Evolutionary conservation across 2,888 invertebrate species (phyloP), one percentile per base, ranked within the genome.

Genomic region (Stramonita haemastoma): DNA sequence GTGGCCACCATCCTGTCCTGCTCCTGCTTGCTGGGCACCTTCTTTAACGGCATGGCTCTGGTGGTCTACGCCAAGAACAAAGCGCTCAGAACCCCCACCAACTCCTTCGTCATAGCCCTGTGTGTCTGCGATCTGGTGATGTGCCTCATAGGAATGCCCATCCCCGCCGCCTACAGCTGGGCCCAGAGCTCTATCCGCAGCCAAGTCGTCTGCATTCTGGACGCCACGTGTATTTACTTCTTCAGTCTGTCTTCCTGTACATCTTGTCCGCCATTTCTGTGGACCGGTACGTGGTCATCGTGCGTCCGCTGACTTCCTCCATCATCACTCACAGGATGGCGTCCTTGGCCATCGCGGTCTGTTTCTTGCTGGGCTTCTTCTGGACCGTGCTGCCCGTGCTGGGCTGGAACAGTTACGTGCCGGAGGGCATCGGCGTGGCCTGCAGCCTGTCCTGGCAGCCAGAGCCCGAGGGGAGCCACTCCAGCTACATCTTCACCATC

Each of bases 201-300:
- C n/a, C 87, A 92, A 11, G 85, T 88, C 29, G 90, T 92, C 15
- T 95, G 95, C 89, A 90, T 91, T 32, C 90, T 93, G 29, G 93
- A 94, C 81, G 95, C 93, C 22, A 94, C 94, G 90, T 56, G 91
- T 15, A 93, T 94, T 19, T 94, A 93, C 88, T 93, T 93, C 70
- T 90, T 94, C 13, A 94, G 94, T 11, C 89, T 94, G 36, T 83
- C 93, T 2, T 92, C 93, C 91, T 95, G 90, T 94, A 94, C 86
- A 90, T 94, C n/a, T 90, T 95, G n/a, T 92, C 93, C 17, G 93
- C 94, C 1, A 93, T 95, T n/a, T 93, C 95, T 22, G 89, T 94
- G 4, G 94, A 94, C 89, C 91, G 94, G 19, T 95, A 94, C 90
- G 91, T 94, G 22, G 93, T 94, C 46, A 95, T 95, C 83, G 92